Evolutionary conservation across 2,888 invertebrate genomes (phyloP), one percentile per base, ranked within the genome.

Genomic region (Chironomus riparius): DNA sequence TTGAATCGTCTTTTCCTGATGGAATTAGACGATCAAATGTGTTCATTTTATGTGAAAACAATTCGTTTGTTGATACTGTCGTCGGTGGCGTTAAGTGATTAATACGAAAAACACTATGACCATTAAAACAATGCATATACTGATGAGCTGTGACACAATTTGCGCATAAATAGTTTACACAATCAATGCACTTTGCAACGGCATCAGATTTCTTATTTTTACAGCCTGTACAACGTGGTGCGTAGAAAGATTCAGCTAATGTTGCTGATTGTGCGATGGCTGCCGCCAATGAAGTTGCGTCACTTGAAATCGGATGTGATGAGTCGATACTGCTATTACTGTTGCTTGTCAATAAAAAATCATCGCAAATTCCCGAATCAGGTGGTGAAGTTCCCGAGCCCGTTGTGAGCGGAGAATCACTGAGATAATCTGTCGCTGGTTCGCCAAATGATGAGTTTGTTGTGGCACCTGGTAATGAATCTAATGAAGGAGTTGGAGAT

Each of bases 131-230:
- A 85, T 97, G 97, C 97, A 98, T 98, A 84, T 94, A 97, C 86
- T 97, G 95, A 86, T 98, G 98, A 78, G 98, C 98, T 91, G 97
- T 97, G 81, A 96, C 95, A 89, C 98, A 98, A 84, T 97, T 96
- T 77, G 94, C 91, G 86, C 98, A 98, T 80, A 99, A 89, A 83
- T 93, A 95, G 83, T 96, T 96, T 81, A 94, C 93, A 85, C 98
- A 99, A 85, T 98, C 97, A 81, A 95, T 92, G 85, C 97, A 98
- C 83, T 95, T 93, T 78, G 97, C 97, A 77, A 97, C 94, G 70
- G 97, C 97, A 89, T 92, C 93, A 21, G 94, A 91, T 84, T 96
- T 94, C 83, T 93, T 94, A 79, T 94, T 94, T 85, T 97, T 98
- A 87, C 98, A 98, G 82, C 96, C 97, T 80, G 97, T 97, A 87